Conservation (phyloP, 1,140 invertebrate genomes). For the Macrobrachium rosenbergii region DNA sequence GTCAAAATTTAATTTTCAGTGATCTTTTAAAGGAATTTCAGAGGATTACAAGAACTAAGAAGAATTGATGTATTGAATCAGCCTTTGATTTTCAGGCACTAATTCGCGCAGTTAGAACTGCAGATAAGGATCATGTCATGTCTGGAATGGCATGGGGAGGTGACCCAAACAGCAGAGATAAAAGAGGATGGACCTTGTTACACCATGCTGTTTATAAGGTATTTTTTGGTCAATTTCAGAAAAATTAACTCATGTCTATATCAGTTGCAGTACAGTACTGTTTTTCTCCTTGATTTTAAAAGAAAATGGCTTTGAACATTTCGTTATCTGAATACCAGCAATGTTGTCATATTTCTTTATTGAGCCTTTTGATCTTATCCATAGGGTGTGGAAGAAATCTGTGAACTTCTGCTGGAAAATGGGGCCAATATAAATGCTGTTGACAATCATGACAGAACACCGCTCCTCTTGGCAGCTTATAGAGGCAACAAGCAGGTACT, state of each 20-base stretch:
- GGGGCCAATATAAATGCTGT: constrained; percentile 80
- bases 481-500: constrained; percentile 68
- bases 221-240: neutral
- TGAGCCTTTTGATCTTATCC: neutral
- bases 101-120: constrained; percentile 61
- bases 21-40: too few relatives aligned
- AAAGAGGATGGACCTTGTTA: constrained; percentile 72
- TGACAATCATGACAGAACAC: constrained; percentile 83
- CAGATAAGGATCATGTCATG: constrained; percentile 47
- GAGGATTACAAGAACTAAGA: too few relatives aligned
- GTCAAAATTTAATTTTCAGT: too few relatives aligned
- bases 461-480: constrained; percentile 77
- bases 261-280: too few relatives aligned
- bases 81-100: constrained; percentile 40
- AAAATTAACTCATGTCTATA: too few relatives aligned
- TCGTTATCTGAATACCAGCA: neutral
- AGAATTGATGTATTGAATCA: too few relatives aligned
- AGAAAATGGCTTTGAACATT: neutral
- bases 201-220: constrained; percentile 73
- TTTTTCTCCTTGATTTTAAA: neutral
- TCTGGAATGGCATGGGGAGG: constrained; percentile 62
- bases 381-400: constrained; percentile 72
- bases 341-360: neutral
- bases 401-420: constrained; percentile 73
- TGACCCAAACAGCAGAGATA: constrained; percentile 70